Conservation (phyloP, 2,113 vertebrate species). For the Hipposideros armiger region DNA sequence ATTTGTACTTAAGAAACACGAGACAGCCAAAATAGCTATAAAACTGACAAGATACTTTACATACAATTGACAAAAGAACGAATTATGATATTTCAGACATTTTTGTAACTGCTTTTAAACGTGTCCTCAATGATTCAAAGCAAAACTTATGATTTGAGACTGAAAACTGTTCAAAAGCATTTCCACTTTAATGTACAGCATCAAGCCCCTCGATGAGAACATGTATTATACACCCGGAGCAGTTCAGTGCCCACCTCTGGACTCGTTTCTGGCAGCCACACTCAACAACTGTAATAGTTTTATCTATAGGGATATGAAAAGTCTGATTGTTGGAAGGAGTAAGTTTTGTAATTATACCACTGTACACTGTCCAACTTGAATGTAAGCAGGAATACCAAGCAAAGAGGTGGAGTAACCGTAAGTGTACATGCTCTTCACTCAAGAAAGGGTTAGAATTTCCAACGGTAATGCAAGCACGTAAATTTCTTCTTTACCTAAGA, state of each 20-base stretch:
- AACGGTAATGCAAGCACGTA: slow-evolving; percentile 43
- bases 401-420: slow-evolving; percentile 17
- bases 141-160: slow-evolving; percentile 47
- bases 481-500: slow-evolving; percentile 45
- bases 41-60: slow-evolving; percentile 81
- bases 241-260: neutral
- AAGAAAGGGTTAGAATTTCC: slow-evolving; percentile 20
- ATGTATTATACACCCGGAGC: slow-evolving; percentile 29
- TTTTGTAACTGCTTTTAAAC: slow-evolving; percentile 78
- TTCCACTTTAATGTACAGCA: slow-evolving; percentile 60
- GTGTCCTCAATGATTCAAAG: slow-evolving; percentile 72
- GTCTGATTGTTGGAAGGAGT: slow-evolving; percentile 49
- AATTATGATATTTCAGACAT: slow-evolving; percentile 76
- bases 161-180: slow-evolving; percentile 35
- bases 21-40: slow-evolving; percentile 83
- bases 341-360: neutral
- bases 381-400: slow-evolving; percentile 58
- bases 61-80: slow-evolving; percentile 83
- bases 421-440: slow-evolving; percentile 38
- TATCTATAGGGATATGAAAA: slow-evolving; percentile 12
- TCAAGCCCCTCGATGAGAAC: slow-evolving; percentile 60
- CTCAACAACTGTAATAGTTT: slow-evolving; percentile 22
- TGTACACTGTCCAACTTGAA: slow-evolving; percentile 21
- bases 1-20: slow-evolving; percentile 72
- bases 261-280: slow-evolving; percentile 44